A percentile compares a stretch with the other conserved stretches of the same genome.
Evolutionary conservation across 2,113 vertebrate genomes (phyloP).

Genomic region (Chloebia gouldiae): DNA sequence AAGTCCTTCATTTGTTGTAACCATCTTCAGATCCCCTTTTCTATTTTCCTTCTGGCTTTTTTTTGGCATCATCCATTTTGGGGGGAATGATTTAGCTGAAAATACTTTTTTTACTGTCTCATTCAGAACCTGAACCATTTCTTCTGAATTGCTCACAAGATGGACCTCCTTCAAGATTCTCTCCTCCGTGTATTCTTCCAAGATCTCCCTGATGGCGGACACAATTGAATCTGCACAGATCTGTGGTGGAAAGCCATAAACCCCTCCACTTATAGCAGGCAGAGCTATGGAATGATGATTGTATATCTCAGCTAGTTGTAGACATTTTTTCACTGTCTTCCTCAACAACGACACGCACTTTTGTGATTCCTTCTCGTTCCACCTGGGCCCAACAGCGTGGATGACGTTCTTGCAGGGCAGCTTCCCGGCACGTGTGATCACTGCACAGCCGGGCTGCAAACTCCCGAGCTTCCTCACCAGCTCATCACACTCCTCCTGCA

Average conservation of each 20-base stretch:
- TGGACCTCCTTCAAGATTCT: constrained; percentile 74
- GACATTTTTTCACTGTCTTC: constrained; percentile 65
- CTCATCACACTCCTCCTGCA: constrained; percentile 73
- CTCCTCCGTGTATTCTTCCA: background rate
- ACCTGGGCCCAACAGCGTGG: constrained; percentile 79
- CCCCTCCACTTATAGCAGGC: constrained; percentile 77
- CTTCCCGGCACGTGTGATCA: constrained; percentile 66
- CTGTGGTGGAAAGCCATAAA: constrained; percentile 71
- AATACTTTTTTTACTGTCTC: constrained; percentile 61
- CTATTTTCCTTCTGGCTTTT: background rate
- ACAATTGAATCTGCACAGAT: constrained; percentile 68
- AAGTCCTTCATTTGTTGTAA: constrained; percentile 75
- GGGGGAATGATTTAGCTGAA: background rate
- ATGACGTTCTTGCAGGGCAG: constrained; percentile 79
- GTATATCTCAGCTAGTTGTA: constrained; percentile 68
- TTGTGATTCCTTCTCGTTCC: background rate
- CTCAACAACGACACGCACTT: constrained; percentile 50
- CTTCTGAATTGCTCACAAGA: constrained; percentile 73
- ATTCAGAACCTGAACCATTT: constrained; percentile 55
- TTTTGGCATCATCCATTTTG: rapidly evolving
- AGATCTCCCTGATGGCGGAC: constrained; percentile 73
- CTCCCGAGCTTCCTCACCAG: background rate
- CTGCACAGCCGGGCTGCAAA: constrained; percentile 52
- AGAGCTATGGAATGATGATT: constrained; percentile 78
- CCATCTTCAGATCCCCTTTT: background rate